These are phyloP conservation scores for Mallotus villosus DNA, from an alignment of 2,797 vertebrate species.

Conservation along the genomic window DNA sequence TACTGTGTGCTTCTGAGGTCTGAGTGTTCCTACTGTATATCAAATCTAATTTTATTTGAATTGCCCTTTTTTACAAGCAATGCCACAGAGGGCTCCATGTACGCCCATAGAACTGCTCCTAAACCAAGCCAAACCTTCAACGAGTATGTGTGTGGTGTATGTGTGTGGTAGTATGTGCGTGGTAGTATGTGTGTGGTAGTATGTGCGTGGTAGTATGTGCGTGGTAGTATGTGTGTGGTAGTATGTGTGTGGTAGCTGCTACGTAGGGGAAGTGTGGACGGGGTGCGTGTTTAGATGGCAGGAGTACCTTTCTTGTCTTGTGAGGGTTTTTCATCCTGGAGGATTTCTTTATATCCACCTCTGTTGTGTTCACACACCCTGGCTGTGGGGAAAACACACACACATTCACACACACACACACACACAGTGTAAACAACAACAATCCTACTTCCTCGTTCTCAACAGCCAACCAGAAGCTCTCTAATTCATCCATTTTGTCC, in stretches of 20 bases:
- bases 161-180: neutral
- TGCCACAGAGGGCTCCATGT: too few species aligned
- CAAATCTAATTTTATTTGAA: too few species aligned
- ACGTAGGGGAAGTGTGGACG: neutral
- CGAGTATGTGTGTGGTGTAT: neutral
- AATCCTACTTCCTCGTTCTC: neutral
- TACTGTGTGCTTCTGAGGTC: too few species aligned
- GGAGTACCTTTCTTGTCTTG: constrained; percentile 93
- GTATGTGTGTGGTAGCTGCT: neutral
- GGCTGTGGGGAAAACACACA: constrained; percentile 71
- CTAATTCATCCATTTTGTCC: neutral
- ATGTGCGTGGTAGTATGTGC: neutral
- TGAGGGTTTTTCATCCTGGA: constrained; percentile 98
- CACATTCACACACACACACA: neutral
- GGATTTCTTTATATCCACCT: constrained; percentile 98
- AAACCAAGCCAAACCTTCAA: neutral
- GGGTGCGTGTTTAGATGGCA: neutral
- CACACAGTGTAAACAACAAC: neutral
- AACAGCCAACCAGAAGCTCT: neutral
- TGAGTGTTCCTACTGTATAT: too few species aligned
- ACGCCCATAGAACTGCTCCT: neutral
- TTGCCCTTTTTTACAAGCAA: too few species aligned
- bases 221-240: neutral
- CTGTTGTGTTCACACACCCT: constrained; percentile 97
- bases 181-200: neutral